A percentile compares a stretch with the other conserved stretches of the same genome.
phyloP scores from a whole-genome alignment of 2,888 invertebrate species.

The Cryptocephalus moraei region DNA sequence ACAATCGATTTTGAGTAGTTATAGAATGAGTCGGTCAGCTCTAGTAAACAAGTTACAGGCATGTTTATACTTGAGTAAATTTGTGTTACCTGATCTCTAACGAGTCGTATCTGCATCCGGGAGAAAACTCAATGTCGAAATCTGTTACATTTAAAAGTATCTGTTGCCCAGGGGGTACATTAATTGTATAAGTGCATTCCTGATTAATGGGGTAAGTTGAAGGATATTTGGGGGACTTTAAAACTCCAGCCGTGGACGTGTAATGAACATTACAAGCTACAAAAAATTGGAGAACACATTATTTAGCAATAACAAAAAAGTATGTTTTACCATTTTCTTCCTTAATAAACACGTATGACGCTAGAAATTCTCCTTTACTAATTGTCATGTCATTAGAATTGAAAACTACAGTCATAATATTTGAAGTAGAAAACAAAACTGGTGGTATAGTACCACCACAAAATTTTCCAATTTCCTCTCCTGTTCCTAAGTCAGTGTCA shows the following conservation, averaged over 20 bases:
- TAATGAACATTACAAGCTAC: slow-evolving; percentile 66
- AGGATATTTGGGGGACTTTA: slow-evolving; percentile 75
- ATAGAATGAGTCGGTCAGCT: background rate
- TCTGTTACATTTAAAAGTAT: slow-evolving; percentile 56
- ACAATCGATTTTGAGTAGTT: background rate
- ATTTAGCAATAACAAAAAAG: background rate
- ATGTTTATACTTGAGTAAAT: too few species aligned
- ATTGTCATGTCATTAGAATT: slow-evolving; percentile 50
- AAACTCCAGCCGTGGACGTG: slow-evolving; percentile 52
- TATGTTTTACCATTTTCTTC: slow-evolving; percentile 38
- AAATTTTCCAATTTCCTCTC: slow-evolving; percentile 41
- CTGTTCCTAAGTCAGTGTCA: slow-evolving; percentile 41
- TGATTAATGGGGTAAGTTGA: slow-evolving; percentile 54
- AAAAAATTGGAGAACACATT: slow-evolving; percentile 1
- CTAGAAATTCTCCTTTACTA: slow-evolving; percentile 57
- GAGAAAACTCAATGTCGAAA: slow-evolving; percentile 53
- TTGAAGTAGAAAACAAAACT: slow-evolving; percentile 53
- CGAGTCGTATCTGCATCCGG: slow-evolving; percentile 53
- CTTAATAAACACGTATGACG: slow-evolving; percentile 59
- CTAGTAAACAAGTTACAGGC: background rate
- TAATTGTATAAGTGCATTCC: slow-evolving; percentile 75
- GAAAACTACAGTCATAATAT: slow-evolving; percentile 60
- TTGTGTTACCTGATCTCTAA: slow-evolving; percentile 58
- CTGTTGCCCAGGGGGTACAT: slow-evolving; percentile 58
- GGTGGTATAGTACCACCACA: slow-evolving; percentile 63